These are phyloP conservation scores for Tenthredo livida DNA, from an alignment of 2,888 invertebrate species.

Conservation along the genomic window DNA sequence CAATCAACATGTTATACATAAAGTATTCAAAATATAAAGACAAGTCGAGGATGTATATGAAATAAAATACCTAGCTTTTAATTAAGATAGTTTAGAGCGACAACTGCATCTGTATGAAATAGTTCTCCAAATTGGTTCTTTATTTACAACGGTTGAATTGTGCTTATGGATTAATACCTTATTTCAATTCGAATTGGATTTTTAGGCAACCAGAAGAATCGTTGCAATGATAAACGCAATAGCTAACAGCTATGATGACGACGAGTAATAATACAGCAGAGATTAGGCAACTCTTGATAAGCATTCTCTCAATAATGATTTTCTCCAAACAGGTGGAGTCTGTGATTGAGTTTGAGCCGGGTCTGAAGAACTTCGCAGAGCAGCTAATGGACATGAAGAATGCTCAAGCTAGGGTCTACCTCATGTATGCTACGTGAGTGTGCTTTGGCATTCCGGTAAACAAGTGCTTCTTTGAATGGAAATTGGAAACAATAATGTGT, in stretches of 20 bases:
- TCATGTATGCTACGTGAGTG: constrained; percentile 94
- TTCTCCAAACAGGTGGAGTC: constrained; percentile 86
- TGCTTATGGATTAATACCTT: not conserved
- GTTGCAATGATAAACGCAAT: not conserved
- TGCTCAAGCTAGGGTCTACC: constrained; percentile 93
- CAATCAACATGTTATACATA: not conserved
- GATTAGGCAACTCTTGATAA: constrained; percentile 25
- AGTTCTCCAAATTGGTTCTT: not conserved
- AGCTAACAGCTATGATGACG: not conserved
- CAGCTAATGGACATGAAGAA: constrained; percentile 90
- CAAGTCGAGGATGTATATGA: not conserved
- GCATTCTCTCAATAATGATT: constrained; percentile 15
- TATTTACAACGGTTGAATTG: not conserved
- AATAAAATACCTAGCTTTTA: not conserved
- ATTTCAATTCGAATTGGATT: not conserved
- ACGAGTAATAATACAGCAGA: not conserved
- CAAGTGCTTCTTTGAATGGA: no score
- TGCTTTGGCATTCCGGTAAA: not conserved
- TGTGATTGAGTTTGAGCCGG: constrained; percentile 95
- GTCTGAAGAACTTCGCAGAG: constrained; percentile 90
- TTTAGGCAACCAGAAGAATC: not conserved
- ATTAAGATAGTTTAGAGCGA: not conserved
- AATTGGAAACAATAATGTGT: no score
- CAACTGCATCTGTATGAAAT: not conserved
- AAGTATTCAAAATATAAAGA: not conserved